Conservation (phyloP, 2,888 invertebrate genomes). For the Hipparchia sbordonii region DNA sequence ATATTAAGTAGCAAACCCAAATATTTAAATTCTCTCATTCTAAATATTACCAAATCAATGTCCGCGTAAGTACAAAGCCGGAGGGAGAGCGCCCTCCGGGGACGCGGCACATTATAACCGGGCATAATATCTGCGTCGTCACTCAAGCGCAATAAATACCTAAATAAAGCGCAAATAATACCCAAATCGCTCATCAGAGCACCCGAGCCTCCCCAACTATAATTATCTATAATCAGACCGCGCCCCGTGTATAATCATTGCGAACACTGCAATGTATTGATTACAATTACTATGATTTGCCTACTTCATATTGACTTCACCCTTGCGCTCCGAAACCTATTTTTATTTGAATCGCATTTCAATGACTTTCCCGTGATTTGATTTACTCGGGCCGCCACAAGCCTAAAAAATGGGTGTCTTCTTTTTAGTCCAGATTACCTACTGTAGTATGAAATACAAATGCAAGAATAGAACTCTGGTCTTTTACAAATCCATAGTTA, state of each 20-base stretch:
- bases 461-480: no score
- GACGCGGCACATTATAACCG: conserved; percentile 64
- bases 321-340: conserved; percentile 41
- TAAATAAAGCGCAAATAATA: conserved; percentile 87
- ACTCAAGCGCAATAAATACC: conserved; percentile 84
- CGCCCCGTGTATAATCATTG: conserved; percentile 65
- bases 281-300: conserved; percentile 54
- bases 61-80: conserved; percentile 53
- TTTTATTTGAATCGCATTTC: conserved; percentile 39
- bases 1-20: conserved; percentile 42
- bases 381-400: conserved; percentile 31
- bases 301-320: conserved; percentile 43
- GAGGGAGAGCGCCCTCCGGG: conserved; percentile 66
- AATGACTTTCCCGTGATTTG: conserved; percentile 33
- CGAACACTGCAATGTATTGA: conserved; percentile 48
- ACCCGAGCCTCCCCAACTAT: conserved; percentile 70
- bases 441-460: no score
- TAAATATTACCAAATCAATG: conserved; percentile 63
- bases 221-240: conserved; percentile 69
- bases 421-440: no score
- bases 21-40: conserved; percentile 43
- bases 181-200: conserved; percentile 83
- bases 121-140: conserved; percentile 81
- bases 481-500: no score
- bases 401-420: no score